Evolutionary conservation across 2,888 invertebrate species (phyloP), one percentile per base, ranked within the genome.

Genomic region (Oeneis ivallda): DNA sequence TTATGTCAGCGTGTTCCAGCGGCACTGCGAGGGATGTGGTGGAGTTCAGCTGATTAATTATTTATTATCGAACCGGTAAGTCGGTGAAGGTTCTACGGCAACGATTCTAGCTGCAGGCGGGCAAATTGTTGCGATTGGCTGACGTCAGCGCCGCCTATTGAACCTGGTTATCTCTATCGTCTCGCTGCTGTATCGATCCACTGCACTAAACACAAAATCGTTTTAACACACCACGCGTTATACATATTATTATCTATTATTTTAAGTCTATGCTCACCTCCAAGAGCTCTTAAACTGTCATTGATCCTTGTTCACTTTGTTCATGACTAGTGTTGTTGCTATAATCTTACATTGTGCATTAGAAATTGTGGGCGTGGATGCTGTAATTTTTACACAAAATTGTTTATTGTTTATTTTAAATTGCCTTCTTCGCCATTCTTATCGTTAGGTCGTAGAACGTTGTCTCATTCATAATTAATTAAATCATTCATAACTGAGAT

Each of bases 41-140:
- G 80, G 79, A 76, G 74, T 72, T 79, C 75, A 73, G 79, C 80
- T 84, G 82, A 84, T 84, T 26, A 26, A 26, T 26, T 26, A 26
- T 26, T 26, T 26, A 26, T 26, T 86, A 85, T 79, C 79, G 81
- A 83, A 84, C 83, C 83, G 85, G 82, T 87, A 90, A 89, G 84
- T 91, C 87, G 91, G 90, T 90, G 89, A 91, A 90, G 92, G 90
- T 87, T 89, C 78, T 76, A 73, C 77, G 77, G 78, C 84, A 86
- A 86, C 85, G 84, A 87, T 84, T 82, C 80, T 74, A 79, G 76
- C 77, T 85, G 85, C 85, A 86, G 79, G 77, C 81, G 82, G 84
- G 82, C 82, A 80, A 82, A 76, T 83, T 76, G 79, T 79, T 83
- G 82, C 80, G 80, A 81, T 79, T 80, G 79, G 80, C 78, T 82